Evolutionary conservation across 2,113 vertebrate genomes (phyloP), one percentile per base, ranked within the genome.

Genomic region (Crotalus tigris): DNA sequence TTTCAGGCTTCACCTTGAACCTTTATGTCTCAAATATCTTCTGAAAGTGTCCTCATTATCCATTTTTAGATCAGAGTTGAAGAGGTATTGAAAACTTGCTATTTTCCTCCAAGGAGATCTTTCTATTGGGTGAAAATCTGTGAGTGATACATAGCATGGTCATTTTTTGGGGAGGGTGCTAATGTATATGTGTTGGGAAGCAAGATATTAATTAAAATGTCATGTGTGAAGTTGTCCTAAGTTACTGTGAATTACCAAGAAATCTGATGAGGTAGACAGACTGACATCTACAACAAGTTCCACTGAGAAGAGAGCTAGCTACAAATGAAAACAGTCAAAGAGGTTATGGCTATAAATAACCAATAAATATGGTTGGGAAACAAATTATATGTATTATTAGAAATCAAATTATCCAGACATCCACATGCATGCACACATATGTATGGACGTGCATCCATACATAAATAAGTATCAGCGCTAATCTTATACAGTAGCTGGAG

Each of bases 401-500:
- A 57, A 26, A 19, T 33, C 69, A 81, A 81, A 81, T 81, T 81
- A 19, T 39, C 69, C 15, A 81, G 15, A 39, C 5, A 81, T 39
- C 69, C 15, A 39, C 6, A 19, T 81, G 15, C 33, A 81, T 39
- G 15, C 15, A 26, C 44, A 58, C 1, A 9, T 46, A 4, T 46
- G 44, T 85, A 46, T 85, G 21, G 2, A 85, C 3, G 15, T 29
- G 29, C 2, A 69, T 17, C 13, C 44, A 6, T 39, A 89, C 9
- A 6, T 17, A 92, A 93, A 55, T n/a, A 91, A 93, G 15, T 26
- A 13, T 55, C 3, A 1, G 58, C 61, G 92, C 12, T 12, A 93
- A 90, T 89, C 93, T 90, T 59, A 94, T 93, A 51, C 49, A 51
- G 49, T 51, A 93, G 4, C 33, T 94, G 92, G 24, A 46, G 10